Evolutionary conservation across 1,140 invertebrate genomes (phyloP).

Genomic region (Dreissena polymorpha): DNA sequence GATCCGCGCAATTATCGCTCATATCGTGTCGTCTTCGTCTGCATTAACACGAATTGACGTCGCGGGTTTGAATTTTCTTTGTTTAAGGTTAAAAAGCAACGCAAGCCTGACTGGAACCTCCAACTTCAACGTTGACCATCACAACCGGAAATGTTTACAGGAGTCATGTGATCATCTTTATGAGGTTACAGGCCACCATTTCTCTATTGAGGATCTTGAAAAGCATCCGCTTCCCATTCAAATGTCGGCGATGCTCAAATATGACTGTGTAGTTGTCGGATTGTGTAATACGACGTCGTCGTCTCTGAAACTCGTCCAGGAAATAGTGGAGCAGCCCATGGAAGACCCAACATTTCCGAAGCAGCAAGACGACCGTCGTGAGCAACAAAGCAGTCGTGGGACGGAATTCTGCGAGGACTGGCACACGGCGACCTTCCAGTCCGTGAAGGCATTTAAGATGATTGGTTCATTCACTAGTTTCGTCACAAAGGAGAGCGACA

Average conservation of each 20-base stretch:
- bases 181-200: no score
- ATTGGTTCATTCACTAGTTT: conserved; percentile 20
- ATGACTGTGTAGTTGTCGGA: conserved; percentile 10
- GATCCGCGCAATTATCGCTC: conserved; percentile 9
- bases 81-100: conserved; percentile 11
- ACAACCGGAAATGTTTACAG: no score
- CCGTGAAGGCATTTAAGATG: conserved; percentile 18
- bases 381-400: neutral
- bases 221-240: conserved; percentile 7
- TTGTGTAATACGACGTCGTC: neutral
- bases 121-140: no score
- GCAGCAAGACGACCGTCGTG: neutral
- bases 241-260: conserved; percentile 27
- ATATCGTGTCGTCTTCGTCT: conserved; percentile 3
- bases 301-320: neutral
- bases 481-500: neutral
- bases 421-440: conserved; percentile 8
- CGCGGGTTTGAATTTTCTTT: conserved; percentile 13
- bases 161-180: no score
- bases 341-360: neutral
- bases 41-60: conserved; percentile 10
- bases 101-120: no score
- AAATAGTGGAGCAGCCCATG: neutral
- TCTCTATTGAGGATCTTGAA: no score
- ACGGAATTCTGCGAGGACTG: conserved; percentile 45